Conservation (phyloP, 2,113 vertebrate genomes). For the Dasypus novemcinctus region DNA sequence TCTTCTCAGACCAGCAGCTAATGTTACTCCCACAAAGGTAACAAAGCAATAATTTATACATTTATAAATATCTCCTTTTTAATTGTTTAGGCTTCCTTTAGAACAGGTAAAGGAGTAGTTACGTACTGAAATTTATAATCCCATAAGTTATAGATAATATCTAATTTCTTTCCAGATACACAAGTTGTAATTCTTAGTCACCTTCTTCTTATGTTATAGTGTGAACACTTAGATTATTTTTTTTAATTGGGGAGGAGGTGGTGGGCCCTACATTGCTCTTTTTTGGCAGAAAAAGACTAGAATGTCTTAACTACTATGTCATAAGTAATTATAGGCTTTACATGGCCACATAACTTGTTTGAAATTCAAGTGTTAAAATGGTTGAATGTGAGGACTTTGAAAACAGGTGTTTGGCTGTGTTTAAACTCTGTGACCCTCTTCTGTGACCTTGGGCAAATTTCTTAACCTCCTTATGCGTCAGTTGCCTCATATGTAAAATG, state of each 20-base stretch:
- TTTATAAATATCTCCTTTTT: conserved; percentile 53
- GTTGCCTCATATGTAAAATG: conserved; percentile 41
- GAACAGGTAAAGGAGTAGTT: conserved; percentile 49
- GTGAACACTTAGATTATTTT: conserved; percentile 48
- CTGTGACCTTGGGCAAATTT: conserved; percentile 17
- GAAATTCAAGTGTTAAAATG: background rate
- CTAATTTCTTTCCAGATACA: conserved; percentile 43
- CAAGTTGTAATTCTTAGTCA: conserved; percentile 11
- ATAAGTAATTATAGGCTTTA: background rate
- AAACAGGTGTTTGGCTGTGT: background rate
- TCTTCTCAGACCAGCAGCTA: conserved; percentile 93
- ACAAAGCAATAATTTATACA: conserved; percentile 67
- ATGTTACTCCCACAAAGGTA: conserved; percentile 97
- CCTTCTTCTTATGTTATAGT: conserved; percentile 45
- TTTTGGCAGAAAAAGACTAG: conserved; percentile 38
- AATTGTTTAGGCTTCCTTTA: conserved; percentile 48
- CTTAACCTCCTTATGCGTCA: background rate
- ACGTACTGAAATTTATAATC: conserved; percentile 17
- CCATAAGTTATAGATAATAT: conserved; percentile 14
- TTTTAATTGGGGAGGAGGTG: background rate
- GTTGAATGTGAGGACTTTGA: background rate
- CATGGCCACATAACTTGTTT: background rate
- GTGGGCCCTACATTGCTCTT: background rate
- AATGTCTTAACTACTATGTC: background rate
- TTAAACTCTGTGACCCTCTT: background rate